Base-by-base conservation (phyloP, 2,797 vertebrate genomes). In the Notamacropus eugenii region DNA sequence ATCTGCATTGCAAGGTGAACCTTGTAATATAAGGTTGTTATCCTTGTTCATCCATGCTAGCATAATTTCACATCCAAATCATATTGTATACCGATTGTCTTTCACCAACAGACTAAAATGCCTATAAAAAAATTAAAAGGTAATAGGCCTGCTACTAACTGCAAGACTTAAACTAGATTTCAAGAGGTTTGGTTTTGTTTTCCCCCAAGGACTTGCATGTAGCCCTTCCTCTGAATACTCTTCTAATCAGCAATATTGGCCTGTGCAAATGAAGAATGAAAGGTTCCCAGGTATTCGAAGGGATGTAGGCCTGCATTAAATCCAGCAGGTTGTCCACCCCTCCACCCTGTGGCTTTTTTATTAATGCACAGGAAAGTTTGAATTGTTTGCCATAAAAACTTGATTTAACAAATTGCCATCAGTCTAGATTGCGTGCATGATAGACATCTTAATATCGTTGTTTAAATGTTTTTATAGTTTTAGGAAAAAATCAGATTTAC, bases 61-160 rank as follows among this genome's bases (percentile, higher is more conserved):
- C 46, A 27, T 93, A 82, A 2, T 92, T 92, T 94, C 94, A 92
- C 62, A 1, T 93, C 52, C 28, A 95, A 54, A 27, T 28, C 82
- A 46, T 8, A 22, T 24, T 67, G 54, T 93, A 22, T 22, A 82
- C 4, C 40, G 46, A 8, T 82, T 40, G 6, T 95, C 74, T 52
- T 93, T 91, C 91, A 82, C 29, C 50, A 95, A 55, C 57, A 55
- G 90, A 90, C 24, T 74, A 27, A 92, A 13, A 91, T 95, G 31
- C 92, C 96, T 96, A n/a, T 90, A 52, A 56, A 96, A 59, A 62
- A 62, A 94, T 40, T 90, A 93, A 40, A 91, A 90, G 5, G 56
- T 92, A 11, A 54, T n/a, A 8, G 97, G 6, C 28, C 10, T 95
- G 0, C 0, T 90, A 55, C 93, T 95, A 92, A 4, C 11, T 91